These are phyloP conservation scores for Procapra przewalskii DNA, from an alignment of 2,113 vertebrate genomes.

Conservation along the genomic window DNA sequence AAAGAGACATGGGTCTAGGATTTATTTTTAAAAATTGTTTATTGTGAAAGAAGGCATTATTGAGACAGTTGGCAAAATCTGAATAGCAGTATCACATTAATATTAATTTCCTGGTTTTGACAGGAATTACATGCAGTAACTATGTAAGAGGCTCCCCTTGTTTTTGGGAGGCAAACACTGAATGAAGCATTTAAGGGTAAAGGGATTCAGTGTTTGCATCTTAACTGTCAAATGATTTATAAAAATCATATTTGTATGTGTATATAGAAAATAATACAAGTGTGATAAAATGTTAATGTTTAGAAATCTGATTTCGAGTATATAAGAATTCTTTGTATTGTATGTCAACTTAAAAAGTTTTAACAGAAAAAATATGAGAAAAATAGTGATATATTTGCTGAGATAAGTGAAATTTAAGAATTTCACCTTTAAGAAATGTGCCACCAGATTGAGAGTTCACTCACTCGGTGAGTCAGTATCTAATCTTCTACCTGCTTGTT, in stretches of 20 bases:
- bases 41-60: not conserved
- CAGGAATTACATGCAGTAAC: not conserved
- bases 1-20: not conserved
- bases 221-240: not conserved
- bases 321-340: conserved; percentile 5
- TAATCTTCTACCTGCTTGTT: not conserved
- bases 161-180: not conserved
- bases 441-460: not conserved
- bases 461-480: not conserved
- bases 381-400: not conserved
- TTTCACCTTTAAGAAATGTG: not conserved
- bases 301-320: not conserved
- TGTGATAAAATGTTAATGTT: not conserved
- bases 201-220: not conserved
- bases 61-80: not conserved
- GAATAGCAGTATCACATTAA: not conserved
- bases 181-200: not conserved
- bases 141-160: not conserved
- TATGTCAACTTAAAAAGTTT: not conserved
- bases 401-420: not conserved
- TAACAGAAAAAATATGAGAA: not conserved
- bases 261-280: not conserved
- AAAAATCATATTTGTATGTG: not conserved
- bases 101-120: conserved; percentile 17
- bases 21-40: not conserved